Percentiles rank a stretch among this genome's conserved stretches.
These are phyloP conservation scores for Nesogale talazaci DNA, from an alignment of 2,113 vertebrate genomes.

Conservation along the genomic window DNA sequence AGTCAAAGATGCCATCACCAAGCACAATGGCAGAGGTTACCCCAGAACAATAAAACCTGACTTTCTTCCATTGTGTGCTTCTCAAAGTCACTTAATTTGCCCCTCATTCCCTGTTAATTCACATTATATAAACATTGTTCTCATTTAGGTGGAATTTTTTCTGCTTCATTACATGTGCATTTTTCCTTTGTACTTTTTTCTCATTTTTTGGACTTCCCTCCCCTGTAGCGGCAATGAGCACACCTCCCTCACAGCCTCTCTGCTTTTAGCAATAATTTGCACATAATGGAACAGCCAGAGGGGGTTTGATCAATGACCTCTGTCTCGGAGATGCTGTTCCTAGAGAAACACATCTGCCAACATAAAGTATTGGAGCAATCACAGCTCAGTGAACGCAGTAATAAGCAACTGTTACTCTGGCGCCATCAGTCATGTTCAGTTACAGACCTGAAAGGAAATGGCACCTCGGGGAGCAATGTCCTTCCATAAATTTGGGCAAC, in stretches of 20 bases:
- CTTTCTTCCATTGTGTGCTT: background rate
- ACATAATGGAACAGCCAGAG: slow-evolving; percentile 94
- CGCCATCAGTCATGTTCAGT: slow-evolving; percentile 92
- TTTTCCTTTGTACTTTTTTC: slow-evolving; percentile 29
- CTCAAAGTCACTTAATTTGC: slow-evolving; percentile 62
- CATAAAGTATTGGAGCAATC: slow-evolving; percentile 95
- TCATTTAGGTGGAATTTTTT: slow-evolving; percentile 73
- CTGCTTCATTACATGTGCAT: slow-evolving; percentile 81
- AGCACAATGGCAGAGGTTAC: slow-evolving; percentile 53
- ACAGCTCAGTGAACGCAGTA: slow-evolving; percentile 91
- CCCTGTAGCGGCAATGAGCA: slow-evolving; percentile 74
- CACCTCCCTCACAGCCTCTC: slow-evolving; percentile 79
- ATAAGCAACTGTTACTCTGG: slow-evolving; percentile 94
- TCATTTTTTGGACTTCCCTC: slow-evolving; percentile 47
- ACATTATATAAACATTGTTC: slow-evolving; percentile 80
- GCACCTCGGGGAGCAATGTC: slow-evolving; percentile 93
- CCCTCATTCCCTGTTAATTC: slow-evolving; percentile 75
- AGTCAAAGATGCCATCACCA: slow-evolving; percentile 38
- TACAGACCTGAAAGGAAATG: slow-evolving; percentile 94
- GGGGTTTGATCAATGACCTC: slow-evolving; percentile 94
- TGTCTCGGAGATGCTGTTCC: slow-evolving; percentile 91
- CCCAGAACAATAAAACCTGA: slow-evolving; percentile 50
- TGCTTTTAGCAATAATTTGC: slow-evolving; percentile 94
- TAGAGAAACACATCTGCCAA: slow-evolving; percentile 95
- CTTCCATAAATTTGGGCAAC: slow-evolving; percentile 94